phyloP scores from a whole-genome alignment of 2,888 invertebrate genomes.

The Sarcophaga carnaria region DNA sequence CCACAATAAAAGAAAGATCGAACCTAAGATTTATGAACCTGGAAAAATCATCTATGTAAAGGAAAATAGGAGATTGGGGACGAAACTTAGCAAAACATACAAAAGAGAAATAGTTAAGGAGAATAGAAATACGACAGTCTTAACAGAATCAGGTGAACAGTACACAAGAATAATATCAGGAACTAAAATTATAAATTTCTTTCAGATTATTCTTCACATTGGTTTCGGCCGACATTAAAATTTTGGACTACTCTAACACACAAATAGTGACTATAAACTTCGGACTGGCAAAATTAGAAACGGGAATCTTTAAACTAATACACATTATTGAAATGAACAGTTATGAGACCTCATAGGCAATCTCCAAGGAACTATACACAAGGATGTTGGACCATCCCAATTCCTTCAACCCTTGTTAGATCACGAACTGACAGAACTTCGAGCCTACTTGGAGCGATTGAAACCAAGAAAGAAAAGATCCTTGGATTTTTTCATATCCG shows the following conservation, averaged over 20 bases:
- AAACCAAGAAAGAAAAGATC: conserved; percentile 35
- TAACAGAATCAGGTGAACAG: conserved; percentile 28
- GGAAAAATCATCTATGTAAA: conserved; percentile 42
- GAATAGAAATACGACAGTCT: conserved; percentile 39
- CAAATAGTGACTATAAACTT: too few species aligned
- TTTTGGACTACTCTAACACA: too few species aligned
- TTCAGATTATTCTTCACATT: too few species aligned
- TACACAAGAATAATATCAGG: conserved; percentile 17
- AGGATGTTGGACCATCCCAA: background rate
- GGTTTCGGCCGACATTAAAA: too few species aligned
- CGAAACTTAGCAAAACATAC: conserved; percentile 29
- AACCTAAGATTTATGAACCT: background rate
- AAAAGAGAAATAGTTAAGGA: conserved; percentile 48
- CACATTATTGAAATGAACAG: too few species aligned
- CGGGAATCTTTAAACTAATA: too few species aligned
- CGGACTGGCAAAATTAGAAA: too few species aligned
- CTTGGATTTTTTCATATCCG: background rate
- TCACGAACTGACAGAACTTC: conserved; percentile 12
- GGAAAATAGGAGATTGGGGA: conserved; percentile 48
- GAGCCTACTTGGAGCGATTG: conserved; percentile 25
- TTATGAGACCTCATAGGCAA: too few species aligned
- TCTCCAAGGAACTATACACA: too few species aligned
- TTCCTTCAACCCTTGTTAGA: conserved; percentile 14
- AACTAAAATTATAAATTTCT: too few species aligned
- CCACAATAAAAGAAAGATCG: conserved; percentile 36